Evolutionary conservation across 2,888 invertebrate species (phyloP), one percentile per base, ranked within the genome.

Genomic region (Polyommatus iphigenia): DNA sequence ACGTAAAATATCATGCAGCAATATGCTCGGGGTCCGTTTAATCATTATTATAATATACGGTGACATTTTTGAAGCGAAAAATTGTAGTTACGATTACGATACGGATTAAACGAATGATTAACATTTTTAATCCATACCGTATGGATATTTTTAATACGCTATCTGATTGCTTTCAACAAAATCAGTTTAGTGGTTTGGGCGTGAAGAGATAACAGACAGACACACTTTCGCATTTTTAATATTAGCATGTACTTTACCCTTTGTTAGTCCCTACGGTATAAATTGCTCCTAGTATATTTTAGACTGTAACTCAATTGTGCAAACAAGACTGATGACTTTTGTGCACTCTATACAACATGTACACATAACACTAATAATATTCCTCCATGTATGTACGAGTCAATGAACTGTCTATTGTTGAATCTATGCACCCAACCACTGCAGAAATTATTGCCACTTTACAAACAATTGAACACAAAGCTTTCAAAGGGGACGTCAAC

Each of bases 1-100:
- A 79, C 80, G 78, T 81, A 79, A 82, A 81, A 81, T 82, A 81
- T 82, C 82, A 81, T 81, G 80, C 80, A 80, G 81, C 81, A 81
- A 79, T 81, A 79, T 82, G 72, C 77, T 24, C 41, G 75, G 46
- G 78, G 77, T 79, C 78, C 78, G 78, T 79, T 81, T 79, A 79
- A 79, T 81, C 81, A 81, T 81, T 79, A 78, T 78, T 79, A 79
- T 80, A 62, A 79, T 71, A 76, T 75, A 54, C 18, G 7, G 18
- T 8, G 50, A 18, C 18, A 29, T 13, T 32, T 75, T 24, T 29
- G 2, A 5, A 8, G 10, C 10, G 46, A 10, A 3, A 10, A 46
- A 46, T 46, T 46, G 10, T 46, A 46, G 1, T 24, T 24, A 24
- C 24, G 24, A 24, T 24, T 24, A 24, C 24, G 24, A 24, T 24